Percentiles rank a stretch among this genome's conserved stretches.
Evolutionary conservation across 2,888 invertebrate genomes (phyloP).

Genomic region (Platycnemis pennipes): DNA sequence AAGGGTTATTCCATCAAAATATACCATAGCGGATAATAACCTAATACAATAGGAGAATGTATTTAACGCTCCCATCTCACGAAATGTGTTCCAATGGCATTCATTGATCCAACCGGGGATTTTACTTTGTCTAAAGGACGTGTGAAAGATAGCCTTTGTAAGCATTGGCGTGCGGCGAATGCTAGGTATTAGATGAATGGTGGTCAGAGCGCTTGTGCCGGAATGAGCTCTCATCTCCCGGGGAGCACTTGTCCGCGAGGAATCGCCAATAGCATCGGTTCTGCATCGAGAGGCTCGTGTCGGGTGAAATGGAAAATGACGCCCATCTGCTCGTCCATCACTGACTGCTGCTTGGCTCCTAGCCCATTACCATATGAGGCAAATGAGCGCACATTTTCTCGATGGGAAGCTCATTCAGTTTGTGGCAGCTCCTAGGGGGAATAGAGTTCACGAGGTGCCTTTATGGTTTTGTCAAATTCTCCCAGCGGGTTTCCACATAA

Average conservation of each 20-base stretch:
- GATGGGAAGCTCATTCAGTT: background rate
- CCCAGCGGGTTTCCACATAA: too few species aligned
- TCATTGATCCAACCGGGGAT: too few species aligned
- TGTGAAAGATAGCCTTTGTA: too few species aligned
- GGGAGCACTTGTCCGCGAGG: background rate
- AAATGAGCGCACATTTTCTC: background rate
- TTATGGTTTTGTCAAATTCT: too few species aligned
- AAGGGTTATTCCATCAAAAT: too few species aligned
- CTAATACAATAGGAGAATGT: too few species aligned
- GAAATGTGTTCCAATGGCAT: too few species aligned
- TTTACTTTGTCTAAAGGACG: too few species aligned
- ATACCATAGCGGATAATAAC: too few species aligned
- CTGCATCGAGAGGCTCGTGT: background rate
- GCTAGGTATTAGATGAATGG: background rate
- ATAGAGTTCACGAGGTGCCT: too few species aligned
- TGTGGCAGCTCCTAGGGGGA: background rate
- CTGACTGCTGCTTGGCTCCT: background rate
- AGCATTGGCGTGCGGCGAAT: background rate
- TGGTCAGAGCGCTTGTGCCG: background rate
- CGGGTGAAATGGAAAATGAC: background rate
- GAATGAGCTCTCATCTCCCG: background rate
- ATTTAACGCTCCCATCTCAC: too few species aligned
- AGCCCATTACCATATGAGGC: background rate
- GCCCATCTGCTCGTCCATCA: background rate
- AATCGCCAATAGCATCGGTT: background rate